Base-by-base conservation (phyloP, 2,113 vertebrate genomes). In the Corydoras sp. region DNA sequence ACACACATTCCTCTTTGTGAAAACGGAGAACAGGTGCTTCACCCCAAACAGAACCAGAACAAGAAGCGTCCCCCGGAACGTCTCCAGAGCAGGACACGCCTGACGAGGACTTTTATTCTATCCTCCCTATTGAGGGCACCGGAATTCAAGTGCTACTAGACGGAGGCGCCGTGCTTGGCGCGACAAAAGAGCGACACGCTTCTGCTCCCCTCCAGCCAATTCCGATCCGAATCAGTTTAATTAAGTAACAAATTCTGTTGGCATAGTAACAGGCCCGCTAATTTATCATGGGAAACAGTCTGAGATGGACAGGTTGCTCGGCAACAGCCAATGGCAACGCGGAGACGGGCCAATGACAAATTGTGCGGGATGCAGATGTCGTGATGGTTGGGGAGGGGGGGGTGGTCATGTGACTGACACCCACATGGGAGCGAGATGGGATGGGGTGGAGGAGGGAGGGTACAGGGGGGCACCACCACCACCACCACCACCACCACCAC, bases 161-260 rank as follows among this genome's bases (percentile, higher is more conserved):
- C 53, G 82, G 72, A 75, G 79, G 85, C 73, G 73, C 80, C 67
- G 2, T 79, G 82, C 80, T 88, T 43, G 73, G 49, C 49, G 76
- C 78, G 81, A 82, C 83, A 82, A 75, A 85, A 83, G 76, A 55
- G 68, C 78, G 87, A 78, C 83, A 77, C 78, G 81, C 78, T 82
- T 83, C 75, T 79, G 80, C 85, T 76, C 85, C 87, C 77, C 80
- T 82, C 83, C 80, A 91, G 88, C 89, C 90, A 91, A 90, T 92
- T 92, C 86, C 76, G 88, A 93, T 92, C 89, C 77, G 90, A 93
- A 93, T 92, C 91, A 92, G 90, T 93, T 93, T 93, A 93, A 97
- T 97, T 93, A 96, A 93, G 90, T 93, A 94, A 95, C 92, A 96
- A 93, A 94, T 90, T 91, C 87, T 90, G 94, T 96, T 93, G 93